A percentile compares a stretch with the other conserved stretches of the same genome.
These are phyloP conservation scores for Aradophagus sp. DNA, from an alignment of 1,140 invertebrate genomes.

Conservation along the genomic window DNA sequence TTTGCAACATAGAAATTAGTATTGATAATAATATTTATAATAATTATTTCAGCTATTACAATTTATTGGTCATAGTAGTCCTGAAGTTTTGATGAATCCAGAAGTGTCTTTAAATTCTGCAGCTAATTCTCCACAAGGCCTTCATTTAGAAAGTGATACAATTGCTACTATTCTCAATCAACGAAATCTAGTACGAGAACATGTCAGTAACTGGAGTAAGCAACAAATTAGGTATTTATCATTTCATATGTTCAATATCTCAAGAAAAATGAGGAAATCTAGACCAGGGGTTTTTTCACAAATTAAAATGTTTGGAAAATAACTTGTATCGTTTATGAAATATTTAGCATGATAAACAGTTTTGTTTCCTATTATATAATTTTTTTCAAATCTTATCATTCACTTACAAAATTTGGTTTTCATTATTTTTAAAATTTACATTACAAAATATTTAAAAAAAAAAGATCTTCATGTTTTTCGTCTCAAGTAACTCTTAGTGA, in stretches of 20 bases:
- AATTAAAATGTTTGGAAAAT: too few species aligned
- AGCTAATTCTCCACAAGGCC: slow-evolving; percentile 79
- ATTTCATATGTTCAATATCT: too few species aligned
- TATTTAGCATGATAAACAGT: neutral
- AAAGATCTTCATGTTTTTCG: too few species aligned
- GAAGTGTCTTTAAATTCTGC: slow-evolving; percentile 83
- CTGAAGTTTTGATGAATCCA: slow-evolving; percentile 87
- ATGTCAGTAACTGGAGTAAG: slow-evolving; percentile 75
- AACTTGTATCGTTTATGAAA: too few species aligned
- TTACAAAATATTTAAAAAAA: neutral
- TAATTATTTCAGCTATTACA: slow-evolving; percentile 82
- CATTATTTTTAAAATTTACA: neutral
- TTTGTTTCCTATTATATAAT: neutral
- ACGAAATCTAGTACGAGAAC: slow-evolving; percentile 84
- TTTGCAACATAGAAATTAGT: too few species aligned
- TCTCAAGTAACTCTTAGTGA: neutral
- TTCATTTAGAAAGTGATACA: slow-evolving; percentile 85
- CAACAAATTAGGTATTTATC: slow-evolving; percentile 66
- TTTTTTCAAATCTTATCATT: too few species aligned
- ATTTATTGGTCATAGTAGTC: slow-evolving; percentile 94
- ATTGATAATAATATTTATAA: neutral
- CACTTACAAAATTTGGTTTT: too few species aligned
- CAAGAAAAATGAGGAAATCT: too few species aligned
- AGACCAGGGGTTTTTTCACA: too few species aligned
- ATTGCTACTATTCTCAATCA: slow-evolving; percentile 89